Base-by-base conservation (phyloP, 1,140 invertebrate species). In the Centruroides sculpturatus region DNA sequence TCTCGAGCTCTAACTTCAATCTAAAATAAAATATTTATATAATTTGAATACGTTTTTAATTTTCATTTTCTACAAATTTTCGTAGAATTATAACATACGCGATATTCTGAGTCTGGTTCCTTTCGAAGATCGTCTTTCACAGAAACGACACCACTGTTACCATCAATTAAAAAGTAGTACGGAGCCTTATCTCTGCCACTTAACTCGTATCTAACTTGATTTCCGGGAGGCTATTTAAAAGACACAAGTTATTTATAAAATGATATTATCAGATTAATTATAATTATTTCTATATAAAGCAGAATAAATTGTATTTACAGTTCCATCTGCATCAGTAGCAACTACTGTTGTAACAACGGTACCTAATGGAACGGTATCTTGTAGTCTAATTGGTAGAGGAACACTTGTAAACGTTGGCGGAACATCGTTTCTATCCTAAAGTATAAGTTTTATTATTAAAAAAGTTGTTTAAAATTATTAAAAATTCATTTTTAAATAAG, bases 81-180 rank as follows among this genome's bases (percentile, higher is more conserved):
- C 23, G 23, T 55, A 36, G 59, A 56, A 13, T n/a, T 10, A 12
- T 55, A 35, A 57, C 46, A 69, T 75, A 83, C 83, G 71, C 87
- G 85, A 75, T 89, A 92, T 75, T 92, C 87, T 35, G 83, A 87
- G 69, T 87, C 83, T 10, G 83, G 80, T 71, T 90, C 87, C 71
- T 91, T 92, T 50, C 85, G 79, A 41, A 92, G 70, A 71, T 91
- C 86, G 73, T 90, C 87, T 13, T 86, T 80, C 1, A 92, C 82
- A 46, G 82, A 78, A 9, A 92, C 71, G 3, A 83, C 79, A 0
- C 89, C 89, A 0, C 82, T 84, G 66, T 90, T 87, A 0, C 87
- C 80, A 74, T 92, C 87, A 6, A 93, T 85, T 63, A 87, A 82
- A 76, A 93, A 92, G 70, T 89, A 92, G 67, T 86, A 85, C 0